These are phyloP conservation scores for Clupea harengus DNA, from an alignment of 2,113 vertebrate species.

Conservation along the genomic window DNA sequence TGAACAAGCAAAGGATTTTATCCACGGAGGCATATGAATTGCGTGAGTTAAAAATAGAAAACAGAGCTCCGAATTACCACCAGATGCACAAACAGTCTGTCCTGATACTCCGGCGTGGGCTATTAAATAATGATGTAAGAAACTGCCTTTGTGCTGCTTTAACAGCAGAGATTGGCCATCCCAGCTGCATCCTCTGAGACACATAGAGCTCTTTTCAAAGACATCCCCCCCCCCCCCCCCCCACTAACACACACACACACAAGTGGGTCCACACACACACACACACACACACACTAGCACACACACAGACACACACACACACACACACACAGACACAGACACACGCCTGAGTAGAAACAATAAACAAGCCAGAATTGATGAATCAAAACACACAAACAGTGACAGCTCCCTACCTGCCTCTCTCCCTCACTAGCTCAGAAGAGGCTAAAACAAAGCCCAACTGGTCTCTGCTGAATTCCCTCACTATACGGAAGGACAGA, in stretches of 20 bases:
- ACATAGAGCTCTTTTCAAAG: not conserved
- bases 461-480: no score
- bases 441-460: no score
- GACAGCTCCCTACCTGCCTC: no score
- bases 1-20: constrained; percentile 13
- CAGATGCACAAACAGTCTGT: constrained; percentile 2
- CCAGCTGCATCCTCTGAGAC: not conserved
- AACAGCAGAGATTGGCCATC: no score
- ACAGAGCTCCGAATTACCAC: not conserved
- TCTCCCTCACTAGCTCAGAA: no score
- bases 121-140: not conserved
- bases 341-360: not conserved
- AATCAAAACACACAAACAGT: no score
- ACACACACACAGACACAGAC: not conserved
- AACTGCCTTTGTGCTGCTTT: not conserved
- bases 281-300: not conserved
- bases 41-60: constrained; percentile 6
- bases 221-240: not conserved
- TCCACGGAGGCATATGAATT: constrained; percentile 3
- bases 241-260: not conserved
- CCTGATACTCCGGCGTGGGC: not conserved
- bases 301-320: not conserved
- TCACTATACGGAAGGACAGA: no score
- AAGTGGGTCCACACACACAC: not conserved
- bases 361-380: no score